These are phyloP conservation scores for Hyposoter dolosus DNA, from an alignment of 2,888 invertebrate genomes.

Conservation along the genomic window DNA sequence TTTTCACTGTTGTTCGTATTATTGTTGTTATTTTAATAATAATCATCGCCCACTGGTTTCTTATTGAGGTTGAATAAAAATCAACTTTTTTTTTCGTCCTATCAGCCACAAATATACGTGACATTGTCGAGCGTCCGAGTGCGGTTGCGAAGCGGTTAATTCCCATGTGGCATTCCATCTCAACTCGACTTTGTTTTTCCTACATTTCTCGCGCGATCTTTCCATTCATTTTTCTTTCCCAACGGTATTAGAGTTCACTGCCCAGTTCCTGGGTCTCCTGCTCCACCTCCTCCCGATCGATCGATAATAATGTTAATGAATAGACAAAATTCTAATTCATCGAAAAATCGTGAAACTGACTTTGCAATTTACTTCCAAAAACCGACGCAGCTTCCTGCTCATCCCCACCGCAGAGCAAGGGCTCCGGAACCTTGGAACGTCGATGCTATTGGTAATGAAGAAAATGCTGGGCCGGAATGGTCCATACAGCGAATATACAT, in stretches of 20 bases:
- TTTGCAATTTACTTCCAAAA: too few species aligned
- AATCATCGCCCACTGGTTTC: neutral
- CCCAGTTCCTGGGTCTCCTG: neutral
- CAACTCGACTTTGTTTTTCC: neutral
- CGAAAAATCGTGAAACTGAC: too few species aligned
- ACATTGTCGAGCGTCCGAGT: slow-evolving; percentile 21
- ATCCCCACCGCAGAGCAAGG: too few species aligned
- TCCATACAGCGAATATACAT: slow-evolving; percentile 14
- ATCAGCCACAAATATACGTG: slow-evolving; percentile 23
- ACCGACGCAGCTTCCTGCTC: too few species aligned
- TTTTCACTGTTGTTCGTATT: neutral
- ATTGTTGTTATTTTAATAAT: slow-evolving; percentile 11
- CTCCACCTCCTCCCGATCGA: too few species aligned
- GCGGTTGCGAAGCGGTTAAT: slow-evolving; percentile 5
- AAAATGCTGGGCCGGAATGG: neutral
- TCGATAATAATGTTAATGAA: too few species aligned
- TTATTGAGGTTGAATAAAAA: slow-evolving; percentile 19
- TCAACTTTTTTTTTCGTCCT: neutral
- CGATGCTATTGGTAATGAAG: neutral
- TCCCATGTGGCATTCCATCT: slow-evolving; percentile 34
- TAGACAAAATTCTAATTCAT: too few species aligned
- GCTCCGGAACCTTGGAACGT: too few species aligned
- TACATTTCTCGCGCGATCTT: neutral
- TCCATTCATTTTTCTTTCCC: neutral
- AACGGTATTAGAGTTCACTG: neutral